A percentile compares a stretch with the other conserved stretches of the same genome.
Evolutionary conservation across 2,888 invertebrate genomes (phyloP).

Genomic region (Prostheceraeus crozeri): DNA sequence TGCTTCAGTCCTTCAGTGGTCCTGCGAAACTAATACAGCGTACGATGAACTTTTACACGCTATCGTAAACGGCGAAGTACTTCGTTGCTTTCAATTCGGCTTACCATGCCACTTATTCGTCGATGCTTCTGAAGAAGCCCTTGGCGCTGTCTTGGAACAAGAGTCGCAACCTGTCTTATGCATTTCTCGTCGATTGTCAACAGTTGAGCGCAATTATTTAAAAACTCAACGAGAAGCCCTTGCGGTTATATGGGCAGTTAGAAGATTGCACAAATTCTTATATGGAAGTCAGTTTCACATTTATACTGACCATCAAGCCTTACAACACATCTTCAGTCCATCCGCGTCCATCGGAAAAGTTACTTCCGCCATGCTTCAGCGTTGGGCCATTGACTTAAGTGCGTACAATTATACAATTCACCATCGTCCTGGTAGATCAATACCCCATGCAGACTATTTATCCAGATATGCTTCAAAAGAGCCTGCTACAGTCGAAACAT

Average conservation of each 20-base stretch:
- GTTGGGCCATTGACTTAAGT: conserved; percentile 23
- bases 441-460: conserved; percentile 15
- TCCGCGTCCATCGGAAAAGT: background rate
- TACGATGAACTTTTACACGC: conserved; percentile 12
- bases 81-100: conserved; percentile 10
- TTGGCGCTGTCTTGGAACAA: conserved; percentile 25
- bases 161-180: conserved; percentile 13
- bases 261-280: conserved; percentile 17
- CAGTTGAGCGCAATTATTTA: background rate
- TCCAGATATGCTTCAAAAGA: conserved; percentile 11
- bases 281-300: conserved; percentile 13
- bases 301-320: conserved; percentile 12
- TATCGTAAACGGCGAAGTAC: conserved; percentile 10
- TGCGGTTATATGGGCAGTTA: conserved; percentile 20
- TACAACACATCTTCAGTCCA: conserved; percentile 6
- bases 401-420: conserved; percentile 20
- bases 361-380: conserved; percentile 21
- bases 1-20: background rate
- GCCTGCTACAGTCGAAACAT: conserved; percentile 1
- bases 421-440: conserved; percentile 13
- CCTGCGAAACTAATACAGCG: background rate
- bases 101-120: background rate
- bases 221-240: conserved; percentile 17
- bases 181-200: background rate
- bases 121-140: conserved; percentile 12